A percentile compares a stretch with the other conserved stretches of the same genome.
phyloP scores from a whole-genome alignment of 2,113 vertebrate species.

The Elaphurus davidianus region DNA sequence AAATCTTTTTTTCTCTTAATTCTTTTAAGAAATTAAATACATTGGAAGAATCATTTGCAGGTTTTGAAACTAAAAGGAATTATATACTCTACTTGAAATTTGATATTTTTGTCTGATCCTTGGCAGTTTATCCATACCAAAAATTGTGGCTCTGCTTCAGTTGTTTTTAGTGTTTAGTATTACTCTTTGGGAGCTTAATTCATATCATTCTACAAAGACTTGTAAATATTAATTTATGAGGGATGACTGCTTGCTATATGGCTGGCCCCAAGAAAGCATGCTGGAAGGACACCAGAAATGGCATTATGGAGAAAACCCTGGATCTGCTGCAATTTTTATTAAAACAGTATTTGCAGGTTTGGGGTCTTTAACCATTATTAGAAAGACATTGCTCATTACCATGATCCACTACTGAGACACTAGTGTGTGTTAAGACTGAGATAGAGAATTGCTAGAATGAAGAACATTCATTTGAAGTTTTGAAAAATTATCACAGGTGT shows the following conservation, averaged over 20 bases:
- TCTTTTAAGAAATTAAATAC: constrained; percentile 5
- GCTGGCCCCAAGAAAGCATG: background rate
- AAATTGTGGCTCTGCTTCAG: background rate
- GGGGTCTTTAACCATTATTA: background rate
- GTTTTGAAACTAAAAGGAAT: constrained; percentile 13
- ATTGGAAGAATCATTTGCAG: background rate
- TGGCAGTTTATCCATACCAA: background rate
- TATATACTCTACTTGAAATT: background rate
- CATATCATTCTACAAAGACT: background rate
- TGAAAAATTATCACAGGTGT: background rate
- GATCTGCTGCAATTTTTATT: background rate
- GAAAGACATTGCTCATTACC: background rate
- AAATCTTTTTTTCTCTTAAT: background rate
- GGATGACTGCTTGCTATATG: background rate
- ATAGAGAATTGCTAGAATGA: background rate
- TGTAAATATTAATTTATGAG: background rate
- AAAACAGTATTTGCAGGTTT: background rate
- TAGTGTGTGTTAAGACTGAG: background rate
- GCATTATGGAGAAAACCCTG: background rate
- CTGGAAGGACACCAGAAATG: background rate
- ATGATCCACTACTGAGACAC: background rate
- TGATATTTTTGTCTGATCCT: background rate
- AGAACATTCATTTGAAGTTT: background rate
- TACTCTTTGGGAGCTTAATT: background rate
- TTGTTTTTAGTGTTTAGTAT: constrained; percentile 17